Percentiles rank a stretch among this genome's conserved stretches.
These are phyloP conservation scores for Pyrochroa serraticornis DNA, from an alignment of 2,888 invertebrate genomes.

Conservation along the genomic window DNA sequence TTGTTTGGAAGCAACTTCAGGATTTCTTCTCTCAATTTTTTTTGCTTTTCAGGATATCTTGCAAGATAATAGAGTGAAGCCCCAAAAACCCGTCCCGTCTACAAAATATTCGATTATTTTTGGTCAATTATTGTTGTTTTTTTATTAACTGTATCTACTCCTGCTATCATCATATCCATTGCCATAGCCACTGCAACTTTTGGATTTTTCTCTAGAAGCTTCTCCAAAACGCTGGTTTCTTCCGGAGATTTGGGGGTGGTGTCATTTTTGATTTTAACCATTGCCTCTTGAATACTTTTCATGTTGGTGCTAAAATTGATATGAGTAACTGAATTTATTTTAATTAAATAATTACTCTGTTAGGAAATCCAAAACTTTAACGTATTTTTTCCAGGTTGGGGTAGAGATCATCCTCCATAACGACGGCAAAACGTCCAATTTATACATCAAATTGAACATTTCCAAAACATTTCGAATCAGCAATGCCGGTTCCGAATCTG, in stretches of 20 bases:
- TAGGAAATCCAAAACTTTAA: constrained; percentile 53
- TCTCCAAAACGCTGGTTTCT: constrained; percentile 69
- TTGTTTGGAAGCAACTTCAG: constrained; percentile 38
- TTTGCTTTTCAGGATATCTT: constrained; percentile 53
- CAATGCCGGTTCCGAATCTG: constrained; percentile 54
- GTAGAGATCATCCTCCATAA: constrained; percentile 50
- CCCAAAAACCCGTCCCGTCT: constrained; percentile 58
- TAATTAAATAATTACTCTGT: constrained; percentile 50
- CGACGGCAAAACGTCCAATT: constrained; percentile 51
- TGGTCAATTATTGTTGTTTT: constrained; percentile 47
- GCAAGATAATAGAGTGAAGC: constrained; percentile 57
- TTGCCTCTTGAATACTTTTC: constrained; percentile 44
- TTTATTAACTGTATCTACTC: constrained; percentile 72
- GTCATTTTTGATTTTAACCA: constrained; percentile 40
- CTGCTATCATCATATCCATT: constrained; percentile 72
- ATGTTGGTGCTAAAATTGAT: constrained; percentile 36
- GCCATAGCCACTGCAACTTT: constrained; percentile 70
- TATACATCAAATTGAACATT: constrained; percentile 45
- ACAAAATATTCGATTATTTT: constrained; percentile 39
- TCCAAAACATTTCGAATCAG: constrained; percentile 53
- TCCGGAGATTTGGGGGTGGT: constrained; percentile 51
- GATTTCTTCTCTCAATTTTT: constrained; percentile 54
- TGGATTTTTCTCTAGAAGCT: constrained; percentile 66
- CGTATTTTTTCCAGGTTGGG: constrained; percentile 47
- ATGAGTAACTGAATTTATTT: background rate